These are phyloP conservation scores for Sylvilagus floridanus DNA, from an alignment of 2,797 vertebrate species.

Conservation along the genomic window DNA sequence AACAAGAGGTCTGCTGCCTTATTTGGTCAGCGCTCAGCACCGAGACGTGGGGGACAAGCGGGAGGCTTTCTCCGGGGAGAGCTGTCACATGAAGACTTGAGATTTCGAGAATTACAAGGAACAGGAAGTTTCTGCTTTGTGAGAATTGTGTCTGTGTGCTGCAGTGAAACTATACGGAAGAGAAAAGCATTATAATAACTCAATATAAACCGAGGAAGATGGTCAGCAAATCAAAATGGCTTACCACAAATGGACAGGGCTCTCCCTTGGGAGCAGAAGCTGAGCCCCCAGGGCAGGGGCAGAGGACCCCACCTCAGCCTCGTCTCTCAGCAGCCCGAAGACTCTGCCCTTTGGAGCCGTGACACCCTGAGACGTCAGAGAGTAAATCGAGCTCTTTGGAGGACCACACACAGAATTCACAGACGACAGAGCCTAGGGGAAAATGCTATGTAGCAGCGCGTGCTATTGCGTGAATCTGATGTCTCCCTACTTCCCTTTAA, in stretches of 20 bases:
- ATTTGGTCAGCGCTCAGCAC: neutral
- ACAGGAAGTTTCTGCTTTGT: fast-evolving
- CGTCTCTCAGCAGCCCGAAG: no score
- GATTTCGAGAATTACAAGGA: neutral
- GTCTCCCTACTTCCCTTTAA: neutral
- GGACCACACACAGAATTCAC: neutral
- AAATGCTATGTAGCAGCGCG: fast-evolving
- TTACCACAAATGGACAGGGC: neutral
- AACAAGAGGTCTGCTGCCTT: fast-evolving
- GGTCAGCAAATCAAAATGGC: fast-evolving
- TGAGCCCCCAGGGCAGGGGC: neutral
- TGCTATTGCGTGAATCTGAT: fast-evolving
- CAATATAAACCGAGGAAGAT: fast-evolving
- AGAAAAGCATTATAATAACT: fast-evolving
- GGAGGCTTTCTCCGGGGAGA: neutral
- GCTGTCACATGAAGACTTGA: neutral
- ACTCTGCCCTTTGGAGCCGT: neutral
- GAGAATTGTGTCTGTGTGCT: fast-evolving
- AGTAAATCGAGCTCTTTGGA: neutral
- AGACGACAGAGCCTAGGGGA: neutral
- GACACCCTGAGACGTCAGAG: neutral
- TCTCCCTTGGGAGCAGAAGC: no score
- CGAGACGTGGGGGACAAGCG: fast-evolving
- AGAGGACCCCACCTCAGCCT: no score
- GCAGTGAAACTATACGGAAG: neutral